Base-by-base conservation (phyloP, 2,113 vertebrate species). In the Pipra filicauda region DNA sequence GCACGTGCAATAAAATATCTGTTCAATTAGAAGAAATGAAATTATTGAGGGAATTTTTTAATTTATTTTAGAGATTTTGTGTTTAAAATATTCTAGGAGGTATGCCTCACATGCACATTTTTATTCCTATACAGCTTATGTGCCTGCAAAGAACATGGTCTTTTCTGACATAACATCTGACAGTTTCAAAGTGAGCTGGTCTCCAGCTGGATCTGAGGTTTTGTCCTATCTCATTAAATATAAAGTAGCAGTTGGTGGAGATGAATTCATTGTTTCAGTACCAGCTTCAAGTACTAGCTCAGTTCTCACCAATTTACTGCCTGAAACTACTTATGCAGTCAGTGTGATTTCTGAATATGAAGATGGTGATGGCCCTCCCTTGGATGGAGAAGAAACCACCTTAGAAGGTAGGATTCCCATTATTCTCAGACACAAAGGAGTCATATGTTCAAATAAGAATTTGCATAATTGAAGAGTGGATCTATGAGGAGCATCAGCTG, bases 251-350 rank as follows among this genome's bases (percentile, higher is more conserved):
- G 65, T 97, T 0, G 98, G 97, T 12, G 98, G 97, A 31, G 98
- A 98, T 0, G 98, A 98, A n/a, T 95, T 98, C 66, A 98, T 98
- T 13, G 96, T 99, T 95, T 98, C 98, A 16, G 98, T 99, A 20
- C 98, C 99, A 8, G 98, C 98, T 31, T 96, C 98, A 17, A 98
- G 98, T 39, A 98, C 95, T 26, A 99, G 98, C 3, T 91, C 98
- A 14, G 51, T 98, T 81, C 98, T 99, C 59, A 98, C 97, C 61
- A 98, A 98, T 92, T 98, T 99, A 77, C 98, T 96, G 17, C 99
- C 99, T 7, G 97, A 98, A 95, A 99, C 99, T 46, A 98, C 98
- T 58, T 99, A 99, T 0, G 46, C 98, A 39, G 99, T 99, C 95
- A 98, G 97, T 20, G 98, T 99, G 72, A 97, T 98, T 6, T 98